Evolutionary conservation across 2,888 invertebrate species (phyloP), one percentile per base, ranked within the genome.

Genomic region (Adelognathus sp.): DNA sequence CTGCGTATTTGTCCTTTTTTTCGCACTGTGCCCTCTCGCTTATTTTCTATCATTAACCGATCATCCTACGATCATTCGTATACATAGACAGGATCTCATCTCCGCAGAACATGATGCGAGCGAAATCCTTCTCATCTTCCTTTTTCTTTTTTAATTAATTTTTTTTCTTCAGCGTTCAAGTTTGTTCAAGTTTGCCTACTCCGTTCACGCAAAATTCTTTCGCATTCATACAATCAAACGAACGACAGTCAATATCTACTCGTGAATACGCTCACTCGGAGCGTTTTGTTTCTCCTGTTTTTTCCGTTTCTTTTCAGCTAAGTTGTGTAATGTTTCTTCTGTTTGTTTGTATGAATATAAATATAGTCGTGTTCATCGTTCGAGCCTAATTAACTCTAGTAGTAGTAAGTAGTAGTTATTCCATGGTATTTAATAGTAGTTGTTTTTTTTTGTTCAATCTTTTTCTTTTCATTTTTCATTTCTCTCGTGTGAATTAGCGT

Each of bases 281-380:
- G 33, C 50, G 50, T 52, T 50, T 18, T 36, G 21, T 14, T 31
- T n/a, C n/a, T n/a, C n/a, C n/a, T n/a, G 3, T 44, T 29, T 18
- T 46, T 7, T 29, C 27, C 14, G n/a, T 72, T 44, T 66, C 54
- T 52, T 39, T 71, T 44, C 31, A n/a, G 63, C 81, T 80, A 70
- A 60, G 33, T 66, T 60, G 52, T 54, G 46, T 77, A 46, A 69
- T 69, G 60, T 61, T 56, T 44, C 84, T 84, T 83, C 80, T 80
- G 82, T 85, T 81, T 83, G 82, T 83, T 81, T 80, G 82, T 85
- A 80, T 83, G 82, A 86, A 88, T 88, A 88, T 88, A 88, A 88
- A 88, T 88, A 88, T 88, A 87, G 50, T 85, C 84, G 79, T 83
- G 83, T 85, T 82, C 82, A 83, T 81, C 76, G 70, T n/a, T 79